phyloP scores from a whole-genome alignment of 2,797 vertebrate genomes.

The Cottoperca gobio region DNA sequence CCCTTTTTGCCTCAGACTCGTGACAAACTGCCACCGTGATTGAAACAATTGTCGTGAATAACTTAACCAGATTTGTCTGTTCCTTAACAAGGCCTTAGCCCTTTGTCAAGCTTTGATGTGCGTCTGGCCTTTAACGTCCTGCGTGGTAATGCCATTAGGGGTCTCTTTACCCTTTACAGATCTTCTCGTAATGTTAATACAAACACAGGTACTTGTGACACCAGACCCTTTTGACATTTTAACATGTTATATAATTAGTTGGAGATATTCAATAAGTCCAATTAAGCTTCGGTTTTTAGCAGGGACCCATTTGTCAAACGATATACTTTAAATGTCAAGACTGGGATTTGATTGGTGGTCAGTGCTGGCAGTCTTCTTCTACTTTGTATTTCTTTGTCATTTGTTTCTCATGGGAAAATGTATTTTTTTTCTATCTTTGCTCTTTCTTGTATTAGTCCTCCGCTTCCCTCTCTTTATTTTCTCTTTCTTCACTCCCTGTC shows the following conservation, averaged over 20 bases:
- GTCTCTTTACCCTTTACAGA: constrained; percentile 71
- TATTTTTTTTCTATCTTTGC: constrained; percentile 4
- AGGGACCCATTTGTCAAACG: constrained; percentile 68
- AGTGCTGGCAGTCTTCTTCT: background rate
- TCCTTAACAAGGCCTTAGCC: constrained; percentile 69
- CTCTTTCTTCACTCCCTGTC: background rate
- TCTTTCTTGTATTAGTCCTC: background rate
- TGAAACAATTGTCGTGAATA: constrained; percentile 67
- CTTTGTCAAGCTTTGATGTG: constrained; percentile 64
- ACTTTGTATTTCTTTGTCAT: constrained; percentile 44
- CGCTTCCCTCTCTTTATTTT: background rate
- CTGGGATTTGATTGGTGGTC: constrained; percentile 49
- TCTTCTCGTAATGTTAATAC: constrained; percentile 68
- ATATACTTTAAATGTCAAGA: constrained; percentile 73
- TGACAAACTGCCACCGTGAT: constrained; percentile 64
- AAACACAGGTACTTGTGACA: constrained; percentile 53
- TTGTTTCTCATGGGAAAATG: constrained; percentile 6
- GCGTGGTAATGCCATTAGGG: constrained; percentile 67
- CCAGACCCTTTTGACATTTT: constrained; percentile 71
- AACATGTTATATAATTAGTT: constrained; percentile 68
- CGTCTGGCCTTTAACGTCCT: constrained; percentile 71
- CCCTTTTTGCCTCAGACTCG: constrained; percentile 5
- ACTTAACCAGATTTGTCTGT: constrained; percentile 54
- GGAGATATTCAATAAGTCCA: constrained; percentile 64
- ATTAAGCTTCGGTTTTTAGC: constrained; percentile 59